Conservation (phyloP, 1,140 invertebrate species). For the Conus ventricosus region DNA sequence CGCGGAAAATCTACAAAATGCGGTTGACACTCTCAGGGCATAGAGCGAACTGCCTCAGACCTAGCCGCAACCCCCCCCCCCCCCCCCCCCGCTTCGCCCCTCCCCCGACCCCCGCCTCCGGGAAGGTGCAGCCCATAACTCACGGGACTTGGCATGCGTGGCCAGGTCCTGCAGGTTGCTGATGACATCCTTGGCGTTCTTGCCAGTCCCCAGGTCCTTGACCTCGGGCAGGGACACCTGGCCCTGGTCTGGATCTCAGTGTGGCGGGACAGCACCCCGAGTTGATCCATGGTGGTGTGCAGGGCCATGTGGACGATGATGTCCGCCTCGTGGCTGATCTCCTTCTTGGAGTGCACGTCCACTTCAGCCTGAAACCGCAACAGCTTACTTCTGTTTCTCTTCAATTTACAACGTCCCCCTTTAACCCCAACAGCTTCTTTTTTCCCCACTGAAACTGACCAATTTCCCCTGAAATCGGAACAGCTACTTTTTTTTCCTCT, state of each 20-base stretch:
- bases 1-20: no score
- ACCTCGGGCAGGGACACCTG: neutral
- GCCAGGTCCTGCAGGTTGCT: neutral
- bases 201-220: neutral
- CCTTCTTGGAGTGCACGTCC: neutral
- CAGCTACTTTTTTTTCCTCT: no score
- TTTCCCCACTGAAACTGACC: no score
- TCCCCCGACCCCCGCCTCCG: no score
- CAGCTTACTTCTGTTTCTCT: no score
- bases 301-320: conserved; percentile 24
- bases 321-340: conserved; percentile 1
- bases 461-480: no score
- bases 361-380: neutral
- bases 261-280: neutral
- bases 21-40: no score
- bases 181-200: neutral
- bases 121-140: neutral
- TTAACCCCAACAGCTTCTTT: no score
- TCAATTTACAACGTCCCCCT: no score
- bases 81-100: no score
- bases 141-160: neutral
- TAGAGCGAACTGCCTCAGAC: no score
- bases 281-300: conserved; percentile 19
- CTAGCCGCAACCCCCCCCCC: no score
- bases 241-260: neutral